A percentile compares a stretch with the other conserved stretches of the same genome.
These are phyloP conservation scores for Gobio occitaniae DNA, from an alignment of 2,797 vertebrate species.

Conservation along the genomic window DNA sequence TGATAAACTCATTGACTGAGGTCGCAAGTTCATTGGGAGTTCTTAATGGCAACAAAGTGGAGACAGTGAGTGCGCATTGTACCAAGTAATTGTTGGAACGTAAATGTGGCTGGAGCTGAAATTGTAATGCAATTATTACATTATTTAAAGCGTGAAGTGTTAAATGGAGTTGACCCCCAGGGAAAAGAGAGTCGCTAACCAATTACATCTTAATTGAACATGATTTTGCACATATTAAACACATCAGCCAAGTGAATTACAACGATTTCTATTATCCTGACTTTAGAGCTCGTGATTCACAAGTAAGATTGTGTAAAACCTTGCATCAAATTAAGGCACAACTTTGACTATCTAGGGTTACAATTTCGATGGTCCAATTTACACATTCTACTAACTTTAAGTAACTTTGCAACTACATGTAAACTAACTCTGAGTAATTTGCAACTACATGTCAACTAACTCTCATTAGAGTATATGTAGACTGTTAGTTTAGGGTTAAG, in stretches of 20 bases:
- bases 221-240: slow-evolving; percentile 61
- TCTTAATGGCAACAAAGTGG: slow-evolving; percentile 56
- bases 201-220: slow-evolving; percentile 62
- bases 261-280: slow-evolving; percentile 51
- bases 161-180: slow-evolving; percentile 59
- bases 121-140: slow-evolving; percentile 60
- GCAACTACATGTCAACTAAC: neutral
- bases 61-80: slow-evolving; percentile 57
- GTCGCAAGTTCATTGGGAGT: slow-evolving; percentile 38
- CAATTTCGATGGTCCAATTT: neutral
- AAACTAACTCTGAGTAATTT: too few relatives aligned
- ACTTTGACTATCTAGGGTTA: neutral
- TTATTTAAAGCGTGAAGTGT: slow-evolving; percentile 58
- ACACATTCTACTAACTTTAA: neutral
- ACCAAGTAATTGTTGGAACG: slow-evolving; percentile 60
- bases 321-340: neutral
- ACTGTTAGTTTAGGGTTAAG: neutral
- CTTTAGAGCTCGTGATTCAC: slow-evolving; percentile 16
- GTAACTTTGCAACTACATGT: neutral
- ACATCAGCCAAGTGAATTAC: slow-evolving; percentile 45
- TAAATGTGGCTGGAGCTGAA: slow-evolving; percentile 44
- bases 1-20: slow-evolving; percentile 5
- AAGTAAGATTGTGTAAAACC: neutral
- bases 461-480: neutral
- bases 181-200: slow-evolving; percentile 47